Evolutionary conservation across 2,888 invertebrate species (phyloP), one percentile per base, ranked within the genome.

Genomic region (Liopterus haemorrhoidalis): DNA sequence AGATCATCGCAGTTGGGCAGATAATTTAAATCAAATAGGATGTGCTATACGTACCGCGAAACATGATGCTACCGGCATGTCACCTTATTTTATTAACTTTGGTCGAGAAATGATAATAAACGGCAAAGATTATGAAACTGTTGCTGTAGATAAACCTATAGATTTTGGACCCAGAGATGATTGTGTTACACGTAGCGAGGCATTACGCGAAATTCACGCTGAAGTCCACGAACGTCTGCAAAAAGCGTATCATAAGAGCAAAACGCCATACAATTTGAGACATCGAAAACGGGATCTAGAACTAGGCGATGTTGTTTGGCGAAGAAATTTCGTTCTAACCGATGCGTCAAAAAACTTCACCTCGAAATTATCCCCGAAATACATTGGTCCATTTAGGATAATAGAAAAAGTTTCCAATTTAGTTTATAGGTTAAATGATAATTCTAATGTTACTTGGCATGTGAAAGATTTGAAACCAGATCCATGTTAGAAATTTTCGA

Each of bases 41-140:
- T 54, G 51, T 21, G 58, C 60, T 1, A 45, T 60, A 2, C 25
- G 54, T 11, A 58, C 55, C 4, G 46, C 54, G 1, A 32, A 50
- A 1, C 57, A 59, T 33, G 51, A 53, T 9, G 42, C 49, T 2
- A 56, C 54, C 8, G 49, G 51, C 2, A 41, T 46, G n/a, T 51
- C 51, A 1, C 56, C 58, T 4, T 54, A 50, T 25, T 54, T 41
- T 32, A 9, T 50, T 5, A 31, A 50, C 16, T 52, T 54, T 46
- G 54, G 54, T 2, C 33, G 50, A 8, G 52, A 54, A 33, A 51
- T 48, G 15, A 42, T 52, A 1, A 27, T 42, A 2, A 49, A 46
- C 27, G 52, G 46, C 2, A 4, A 18, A 1, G 2, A 39, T 11
- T 28, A 39, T n/a, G 18, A 28, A 15, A 30, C 18, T 3, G 19